phyloP scores from a whole-genome alignment of 2,888 invertebrate genomes.

The Hipparchia semele region DNA sequence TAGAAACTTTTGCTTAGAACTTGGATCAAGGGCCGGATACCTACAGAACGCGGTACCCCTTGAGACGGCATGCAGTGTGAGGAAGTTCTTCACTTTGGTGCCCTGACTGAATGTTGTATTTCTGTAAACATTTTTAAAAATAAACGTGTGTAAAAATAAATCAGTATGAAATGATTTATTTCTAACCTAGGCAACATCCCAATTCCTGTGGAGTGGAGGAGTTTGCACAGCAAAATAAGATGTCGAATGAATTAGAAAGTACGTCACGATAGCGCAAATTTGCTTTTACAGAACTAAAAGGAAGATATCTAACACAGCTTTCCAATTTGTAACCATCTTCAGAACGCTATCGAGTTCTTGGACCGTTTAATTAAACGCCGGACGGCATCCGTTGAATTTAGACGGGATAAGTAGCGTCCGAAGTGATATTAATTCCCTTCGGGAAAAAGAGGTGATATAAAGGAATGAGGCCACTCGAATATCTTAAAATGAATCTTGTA shows the following conservation, averaged over 20 bases:
- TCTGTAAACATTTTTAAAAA: too few species aligned
- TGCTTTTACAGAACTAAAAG: neutral
- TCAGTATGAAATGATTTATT: too few species aligned
- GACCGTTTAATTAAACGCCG: slow-evolving; percentile 33
- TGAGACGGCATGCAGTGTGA: too few species aligned
- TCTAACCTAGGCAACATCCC: too few species aligned
- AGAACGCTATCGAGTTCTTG: slow-evolving; percentile 25
- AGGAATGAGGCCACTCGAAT: neutral
- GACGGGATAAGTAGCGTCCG: slow-evolving; percentile 31
- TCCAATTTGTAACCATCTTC: slow-evolving; percentile 24
- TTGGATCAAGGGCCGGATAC: too few species aligned
- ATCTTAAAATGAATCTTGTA: neutral
- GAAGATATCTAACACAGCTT: slow-evolving; percentile 7
- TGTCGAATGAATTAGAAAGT: neutral
- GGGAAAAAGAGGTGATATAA: slow-evolving; percentile 2
- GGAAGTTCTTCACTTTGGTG: too few species aligned
- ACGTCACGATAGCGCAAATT: neutral
- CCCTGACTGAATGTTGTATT: too few species aligned
- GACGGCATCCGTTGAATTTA: slow-evolving; percentile 28
- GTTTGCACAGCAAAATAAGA: neutral
- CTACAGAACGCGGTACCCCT: too few species aligned
- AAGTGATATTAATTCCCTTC: slow-evolving; percentile 27
- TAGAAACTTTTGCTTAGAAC: too few species aligned
- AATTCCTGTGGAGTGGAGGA: neutral
- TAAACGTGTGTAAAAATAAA: too few species aligned